Evolutionary conservation across 2,888 invertebrate species (phyloP), one percentile per base, ranked within the genome.

Genomic region (Yponomeuta malinellus): DNA sequence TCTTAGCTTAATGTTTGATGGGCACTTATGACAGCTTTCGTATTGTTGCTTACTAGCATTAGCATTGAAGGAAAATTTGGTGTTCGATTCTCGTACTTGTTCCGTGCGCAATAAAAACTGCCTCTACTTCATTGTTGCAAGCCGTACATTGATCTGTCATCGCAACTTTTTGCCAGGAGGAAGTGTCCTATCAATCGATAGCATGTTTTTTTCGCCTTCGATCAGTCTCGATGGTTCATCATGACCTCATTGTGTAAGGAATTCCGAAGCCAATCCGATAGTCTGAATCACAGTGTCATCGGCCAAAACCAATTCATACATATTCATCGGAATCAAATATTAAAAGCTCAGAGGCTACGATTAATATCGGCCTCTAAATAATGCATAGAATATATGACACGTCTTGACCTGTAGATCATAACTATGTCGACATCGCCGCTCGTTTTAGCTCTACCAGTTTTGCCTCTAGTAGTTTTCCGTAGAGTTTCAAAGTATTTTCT

Each of bases 181-280:
- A 59, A 59, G 52, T 59, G 15, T 59, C 15, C 52, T 59, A 59
- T 59, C 52, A 59, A 59, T 59, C 52, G 52, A 59, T 59, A 59
- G 52, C 12, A 15, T 59, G 52, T 59, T 59, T 59, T 52, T 59
- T 59, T 59, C 15, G 52, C 52, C 52, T 15, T 59, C 52, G 52
- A 12, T 59, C 52, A 59, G 52, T 15, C 52, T 12, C 43, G 43
- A 8, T 23, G 10, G 64, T 64, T 31, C 29, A 23, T 31, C 8
- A 67, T 67, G 67, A 67, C 67, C 67, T 67, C 67, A 67, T 67
- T 67, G 67, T 37, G 43, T n/a, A 67, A 67, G 15, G 43, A 67
- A 67, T 43, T 65, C 65, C 33, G 10, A 31, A 31, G 65, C 23
- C 29, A 29, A 64, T 64, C 43, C 8, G 37, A 31, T 23, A 12